A percentile compares a stretch with the other conserved stretches of the same genome.
These are phyloP conservation scores for Nixonia krombeini DNA, from an alignment of 1,140 invertebrate genomes.

Conservation along the genomic window DNA sequence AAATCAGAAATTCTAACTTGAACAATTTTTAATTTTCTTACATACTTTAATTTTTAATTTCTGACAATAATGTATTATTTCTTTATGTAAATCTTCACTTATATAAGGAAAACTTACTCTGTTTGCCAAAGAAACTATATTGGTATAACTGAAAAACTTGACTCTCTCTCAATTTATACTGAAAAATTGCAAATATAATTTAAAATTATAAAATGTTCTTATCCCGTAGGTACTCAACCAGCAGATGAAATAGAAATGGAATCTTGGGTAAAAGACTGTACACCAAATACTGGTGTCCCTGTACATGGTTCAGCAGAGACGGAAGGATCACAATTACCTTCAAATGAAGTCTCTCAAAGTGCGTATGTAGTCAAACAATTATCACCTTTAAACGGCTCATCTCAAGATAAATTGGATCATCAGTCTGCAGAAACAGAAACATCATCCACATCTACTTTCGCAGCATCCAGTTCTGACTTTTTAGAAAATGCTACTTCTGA, in stretches of 20 bases:
- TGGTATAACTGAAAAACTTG: too few species aligned
- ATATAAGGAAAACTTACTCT: too few species aligned
- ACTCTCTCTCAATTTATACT: too few species aligned
- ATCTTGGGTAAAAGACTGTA: constrained; percentile 66
- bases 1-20: too few species aligned
- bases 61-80: too few species aligned
- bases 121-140: too few species aligned
- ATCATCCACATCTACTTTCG: constrained; percentile 36
- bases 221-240: constrained; percentile 29
- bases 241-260: constrained; percentile 66
- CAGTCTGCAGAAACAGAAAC: constrained; percentile 32
- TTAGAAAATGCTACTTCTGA: constrained; percentile 18
- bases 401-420: constrained; percentile 34
- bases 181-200: too few species aligned
- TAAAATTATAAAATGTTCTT: too few species aligned
- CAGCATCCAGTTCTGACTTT: constrained; percentile 49
- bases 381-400: constrained; percentile 31
- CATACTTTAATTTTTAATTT: too few species aligned
- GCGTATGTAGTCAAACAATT: constrained; percentile 30
- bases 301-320: constrained; percentile 42
- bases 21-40: too few species aligned
- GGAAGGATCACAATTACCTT: constrained; percentile 16
- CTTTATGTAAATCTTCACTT: too few species aligned
- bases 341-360: constrained; percentile 9
- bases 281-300: constrained; percentile 43